Percentiles rank a stretch among this genome's conserved stretches.
phyloP scores from a whole-genome alignment of 2,113 vertebrate species.

The Rhinopomastus cyanomelas region DNA sequence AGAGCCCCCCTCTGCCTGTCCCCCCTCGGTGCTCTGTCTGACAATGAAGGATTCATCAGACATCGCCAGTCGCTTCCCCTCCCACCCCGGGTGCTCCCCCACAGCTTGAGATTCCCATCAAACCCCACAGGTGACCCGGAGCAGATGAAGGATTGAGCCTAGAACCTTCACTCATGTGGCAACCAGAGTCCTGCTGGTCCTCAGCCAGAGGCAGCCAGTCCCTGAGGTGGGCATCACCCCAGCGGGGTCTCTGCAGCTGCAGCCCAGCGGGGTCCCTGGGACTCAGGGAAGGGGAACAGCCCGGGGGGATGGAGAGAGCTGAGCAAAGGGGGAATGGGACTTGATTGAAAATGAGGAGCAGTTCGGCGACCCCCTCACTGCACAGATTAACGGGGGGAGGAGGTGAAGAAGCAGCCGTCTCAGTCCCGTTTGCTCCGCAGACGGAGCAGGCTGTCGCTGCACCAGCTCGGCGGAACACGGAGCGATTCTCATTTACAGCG shows the following conservation, averaged over 20 bases:
- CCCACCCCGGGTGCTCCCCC: neutral
- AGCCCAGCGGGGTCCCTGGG: neutral
- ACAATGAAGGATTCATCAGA: neutral
- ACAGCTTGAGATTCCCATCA: neutral
- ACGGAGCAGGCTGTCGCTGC: neutral
- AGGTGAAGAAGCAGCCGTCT: neutral
- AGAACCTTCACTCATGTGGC: neutral
- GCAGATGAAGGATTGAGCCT: neutral
- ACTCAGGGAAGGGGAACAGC: neutral
- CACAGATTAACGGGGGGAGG: neutral
- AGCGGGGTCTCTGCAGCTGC: neutral
- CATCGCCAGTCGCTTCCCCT: neutral
- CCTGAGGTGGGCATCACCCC: accelerated
- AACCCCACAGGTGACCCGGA: neutral
- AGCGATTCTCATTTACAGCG: neutral
- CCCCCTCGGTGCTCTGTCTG: neutral
- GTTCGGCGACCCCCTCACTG: too few relatives aligned
- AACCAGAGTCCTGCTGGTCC: neutral
- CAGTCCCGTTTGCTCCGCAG: neutral
- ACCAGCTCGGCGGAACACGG: neutral
- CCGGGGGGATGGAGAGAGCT: neutral
- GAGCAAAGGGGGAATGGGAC: neutral
- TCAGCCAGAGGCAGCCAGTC: neutral
- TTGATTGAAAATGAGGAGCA: neutral
- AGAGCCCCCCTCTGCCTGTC: neutral